Conservation (phyloP, 2,888 invertebrate species). For the Alentia gelatinosa region DNA sequence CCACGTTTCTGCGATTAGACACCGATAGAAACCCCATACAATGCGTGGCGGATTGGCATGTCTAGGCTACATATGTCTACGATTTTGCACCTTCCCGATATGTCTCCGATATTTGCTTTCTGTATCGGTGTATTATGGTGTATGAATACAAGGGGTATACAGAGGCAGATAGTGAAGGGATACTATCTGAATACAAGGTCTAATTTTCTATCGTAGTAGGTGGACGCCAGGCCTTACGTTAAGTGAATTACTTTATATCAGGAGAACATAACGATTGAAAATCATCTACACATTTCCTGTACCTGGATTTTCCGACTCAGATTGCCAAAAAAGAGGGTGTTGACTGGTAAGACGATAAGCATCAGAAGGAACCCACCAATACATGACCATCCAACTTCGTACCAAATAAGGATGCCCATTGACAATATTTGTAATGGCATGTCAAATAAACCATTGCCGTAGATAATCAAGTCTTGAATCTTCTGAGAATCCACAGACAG, state of each 20-base stretch:
- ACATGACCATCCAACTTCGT: slow-evolving; percentile 85
- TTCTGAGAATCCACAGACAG: slow-evolving; percentile 94
- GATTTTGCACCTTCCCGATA: too few relatives aligned
- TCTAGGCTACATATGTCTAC: too few relatives aligned
- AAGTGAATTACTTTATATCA: neutral
- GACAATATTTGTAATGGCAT: slow-evolving; percentile 56
- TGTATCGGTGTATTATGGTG: too few relatives aligned
- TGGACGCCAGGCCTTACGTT: neutral
- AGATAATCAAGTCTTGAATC: slow-evolving; percentile 51
- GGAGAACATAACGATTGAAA: neutral
- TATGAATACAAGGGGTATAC: neutral
- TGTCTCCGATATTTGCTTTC: too few relatives aligned
- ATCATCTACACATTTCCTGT: neutral
- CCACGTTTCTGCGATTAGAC: too few relatives aligned
- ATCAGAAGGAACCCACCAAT: neutral
- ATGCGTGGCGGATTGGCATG: too few relatives aligned
- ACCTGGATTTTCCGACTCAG: neutral
- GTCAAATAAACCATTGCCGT: neutral
- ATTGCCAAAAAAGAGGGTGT: neutral
- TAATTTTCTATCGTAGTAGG: neutral
- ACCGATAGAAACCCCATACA: too few relatives aligned
- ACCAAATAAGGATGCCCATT: slow-evolving; percentile 75
- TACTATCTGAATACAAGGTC: neutral
- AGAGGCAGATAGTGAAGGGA: neutral
- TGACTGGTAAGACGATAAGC: neutral